Base-by-base conservation (phyloP, 2,888 invertebrate genomes). In the Eupithecia inturbata region DNA sequence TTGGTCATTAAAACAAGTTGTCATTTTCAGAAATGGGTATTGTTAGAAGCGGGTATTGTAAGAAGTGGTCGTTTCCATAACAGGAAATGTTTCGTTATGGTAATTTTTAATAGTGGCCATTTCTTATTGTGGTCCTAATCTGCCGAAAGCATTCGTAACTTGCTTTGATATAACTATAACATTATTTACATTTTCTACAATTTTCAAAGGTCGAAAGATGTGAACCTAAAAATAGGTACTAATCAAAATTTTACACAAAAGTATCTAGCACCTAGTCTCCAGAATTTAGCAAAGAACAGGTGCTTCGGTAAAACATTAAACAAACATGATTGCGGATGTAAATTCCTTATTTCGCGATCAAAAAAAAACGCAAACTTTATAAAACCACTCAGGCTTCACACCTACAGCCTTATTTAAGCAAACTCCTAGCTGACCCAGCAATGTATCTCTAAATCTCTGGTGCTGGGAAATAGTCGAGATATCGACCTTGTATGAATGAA, bases 401-500 rank as follows among this genome's bases (percentile, higher is more conserved):
- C 12, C 12, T 63, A 69, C 9, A 16, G 16, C 36, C 69, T 45
- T 14, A 5, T 14, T 36, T 31, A 19, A 49, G 9, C n/a, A 12
- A n/a, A 5, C 39, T 68, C 33, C 10, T 1, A 39, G 26, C 7
- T 41, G 45, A 71, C 33, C 41, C 70, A 76, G 80, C 78, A 79
- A 76, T 78, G 75, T 49, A 72, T 22, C 1, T 3, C 12, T 31
- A 73, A 77, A 22, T 53, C 26, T 75, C 64, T 71, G 33, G n/a
- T 16, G 14, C 19, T 63, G 16, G 1, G 39, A 68, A 70, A 74
- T 63, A 67, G 74, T 76, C 80, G 77, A 57, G 57, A 57, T 62
- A 75, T 74, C 78, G 78, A 80, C 80, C 80, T 80, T 80, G 79
- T 74, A 31, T 70, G 71, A 75, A 75, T 76, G 57, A 68, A 74